Conservation (phyloP, 92 coral and sea anemone species). For the Zoanthus gigantus region DNA sequence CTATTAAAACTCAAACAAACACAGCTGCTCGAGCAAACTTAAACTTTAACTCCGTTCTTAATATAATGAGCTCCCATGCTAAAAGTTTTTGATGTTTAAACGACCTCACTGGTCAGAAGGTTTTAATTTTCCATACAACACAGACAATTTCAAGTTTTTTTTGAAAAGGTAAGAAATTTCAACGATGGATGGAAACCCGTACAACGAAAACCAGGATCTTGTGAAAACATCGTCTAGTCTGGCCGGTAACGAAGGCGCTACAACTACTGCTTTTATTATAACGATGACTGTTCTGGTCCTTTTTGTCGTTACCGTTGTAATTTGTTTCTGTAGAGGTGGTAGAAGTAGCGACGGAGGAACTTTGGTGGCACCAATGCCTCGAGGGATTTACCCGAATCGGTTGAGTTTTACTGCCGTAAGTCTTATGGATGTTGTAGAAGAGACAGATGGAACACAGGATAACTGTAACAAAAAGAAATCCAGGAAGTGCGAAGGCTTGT, state of each 20-base stretch:
- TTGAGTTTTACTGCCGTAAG: constrained; percentile 21
- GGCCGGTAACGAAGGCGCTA: background rate
- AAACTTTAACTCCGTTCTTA: background rate
- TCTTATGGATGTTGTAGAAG: constrained; percentile 28
- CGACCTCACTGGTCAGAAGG: background rate
- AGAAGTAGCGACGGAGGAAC: constrained; percentile 26
- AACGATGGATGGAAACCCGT: constrained; percentile 19
- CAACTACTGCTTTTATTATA: constrained; percentile 30
- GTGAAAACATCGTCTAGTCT: background rate
- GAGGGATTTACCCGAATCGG: constrained; percentile 8
- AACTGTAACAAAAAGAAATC: background rate
- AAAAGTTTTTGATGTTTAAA: background rate
- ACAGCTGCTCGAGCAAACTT: constrained; percentile 19
- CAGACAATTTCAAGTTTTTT: background rate
- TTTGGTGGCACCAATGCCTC: constrained; percentile 27
- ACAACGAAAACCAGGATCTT: constrained; percentile 7
- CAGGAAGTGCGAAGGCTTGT: background rate
- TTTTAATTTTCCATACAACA: background rate
- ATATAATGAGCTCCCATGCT: background rate
- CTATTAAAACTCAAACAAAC: constrained; percentile 4
- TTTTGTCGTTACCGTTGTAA: constrained; percentile 22
- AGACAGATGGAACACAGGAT: background rate
- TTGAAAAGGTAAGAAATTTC: background rate
- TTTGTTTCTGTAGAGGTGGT: constrained; percentile 40
- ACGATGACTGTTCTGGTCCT: constrained; percentile 42